Evolutionary conservation across 2,888 invertebrate species (phyloP), one percentile per base, ranked within the genome.

Genomic region (Tenthredo amoena): DNA sequence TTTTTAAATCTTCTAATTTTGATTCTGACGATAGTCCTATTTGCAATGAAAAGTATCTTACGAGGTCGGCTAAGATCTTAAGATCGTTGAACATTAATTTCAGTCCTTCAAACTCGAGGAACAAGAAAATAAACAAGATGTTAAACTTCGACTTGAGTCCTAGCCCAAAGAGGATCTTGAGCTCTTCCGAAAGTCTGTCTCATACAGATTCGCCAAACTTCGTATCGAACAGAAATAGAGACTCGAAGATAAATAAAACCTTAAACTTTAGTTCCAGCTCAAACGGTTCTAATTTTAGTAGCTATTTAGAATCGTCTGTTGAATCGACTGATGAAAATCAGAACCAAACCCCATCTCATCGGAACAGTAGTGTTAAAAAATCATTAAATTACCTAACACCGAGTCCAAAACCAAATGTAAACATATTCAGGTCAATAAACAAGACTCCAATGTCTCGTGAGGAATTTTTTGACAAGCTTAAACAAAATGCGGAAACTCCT

Each of bases 311-410:
- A 26, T 89, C 90, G 7, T 91, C 91, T 0, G 83, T 86, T 0
- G 91, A 91, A 71, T 92, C 91, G 0, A 92, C 90, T 0, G 92
- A 92, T 47, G 92, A 92, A 76, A 92, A 92, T 87, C 92, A 92
- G 82, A 92, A 92, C 87, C 89, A 90, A 87, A 92, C 92, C 3
- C 92, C 92, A 0, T 91, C 90, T 0, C 89, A 91, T 55, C 86
- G 88, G 76, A 88, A 86, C 55, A 88, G 87, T 62, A 91, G 88
- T 7, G 89, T 88, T 1, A 88, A 89, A 31, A 90, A 90, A 71
- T 88, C 89, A 10, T 84, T 91, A 12, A 89, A 87, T 43, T 91
- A 90, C 86, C 86, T 86, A 12, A 90, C 91, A 0, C 90, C 91
- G 12, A 81, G 81, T 71, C 79, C 85, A 10, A 85, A 43, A 47